Base-by-base conservation (phyloP, 1,140 invertebrate genomes). In the Drosophila burlai region DNA sequence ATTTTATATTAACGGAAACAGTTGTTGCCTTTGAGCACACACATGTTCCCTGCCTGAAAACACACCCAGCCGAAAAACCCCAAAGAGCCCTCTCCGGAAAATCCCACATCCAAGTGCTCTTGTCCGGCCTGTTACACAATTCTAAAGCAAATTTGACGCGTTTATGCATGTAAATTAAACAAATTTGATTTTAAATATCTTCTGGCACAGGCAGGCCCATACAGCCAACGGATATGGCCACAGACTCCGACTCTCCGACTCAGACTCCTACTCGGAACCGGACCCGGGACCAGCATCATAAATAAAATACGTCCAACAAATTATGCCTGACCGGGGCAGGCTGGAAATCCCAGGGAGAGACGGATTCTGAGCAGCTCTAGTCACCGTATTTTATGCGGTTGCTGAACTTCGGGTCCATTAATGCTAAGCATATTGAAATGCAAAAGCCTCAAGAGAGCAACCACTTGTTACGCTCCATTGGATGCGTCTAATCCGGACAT, bases 181-280 rank as follows among this genome's bases (percentile, higher is more conserved):
- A 90, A 90, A 90, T 90, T 90, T 90, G 85, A 90, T 90, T 90
- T 90, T 91, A 90, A 90, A 90, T 90, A 85, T 90, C 85, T 90
- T 89, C 66, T 89, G 84, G 81, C 83, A 74, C 52, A 73, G 71
- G 59, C 49, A 46, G 43, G 26, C 54, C 59, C 65, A 29, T 49
- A 36, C 47, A 46, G 55, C 47, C 47, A 80, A 47, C 61, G 64
- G 58, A 64, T 40, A 59, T 66, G 80, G 60, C 52, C 24, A 26
- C 18, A 36, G 49, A 57, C 50, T 62, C 0, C 40, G 29, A 31
- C 24, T 38, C 34, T n/a, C 38, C 0, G 31, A 2, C 31, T 31
- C 31, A 1, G 9, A n/a, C 29, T 36, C 31, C 26, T 11, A 31
- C 49, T 52, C 49, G n/a, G 16, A n/a, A 10, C 18, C 2, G 13